Evolutionary conservation across 2,888 invertebrate genomes (phyloP).

Genomic region (Epinotia ramella): DNA sequence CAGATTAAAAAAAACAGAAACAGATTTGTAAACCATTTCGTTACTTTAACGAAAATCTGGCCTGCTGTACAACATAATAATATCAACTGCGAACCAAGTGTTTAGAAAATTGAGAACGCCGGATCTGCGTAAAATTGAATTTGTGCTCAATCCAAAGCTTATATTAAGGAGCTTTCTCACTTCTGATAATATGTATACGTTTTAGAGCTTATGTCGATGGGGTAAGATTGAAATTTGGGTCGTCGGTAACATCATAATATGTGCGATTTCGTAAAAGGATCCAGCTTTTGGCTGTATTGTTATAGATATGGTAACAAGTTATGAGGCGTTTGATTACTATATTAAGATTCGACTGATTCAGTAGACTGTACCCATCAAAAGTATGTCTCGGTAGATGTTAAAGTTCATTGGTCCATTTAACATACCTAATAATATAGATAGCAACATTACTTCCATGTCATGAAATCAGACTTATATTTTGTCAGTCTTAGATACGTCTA

Average conservation of each 20-base stretch:
- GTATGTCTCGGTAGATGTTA: too few relatives aligned
- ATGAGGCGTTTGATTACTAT: neutral
- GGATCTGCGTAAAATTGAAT: constrained; percentile 45
- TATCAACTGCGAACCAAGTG: constrained; percentile 27
- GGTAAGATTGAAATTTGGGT: constrained; percentile 5
- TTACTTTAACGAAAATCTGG: neutral
- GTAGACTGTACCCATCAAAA: too few relatives aligned
- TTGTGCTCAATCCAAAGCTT: constrained; percentile 44
- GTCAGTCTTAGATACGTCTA: too few relatives aligned
- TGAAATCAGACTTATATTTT: too few relatives aligned
- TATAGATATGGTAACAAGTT: neutral
- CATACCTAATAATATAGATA: too few relatives aligned
- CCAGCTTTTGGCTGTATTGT: neutral
- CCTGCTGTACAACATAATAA: neutral
- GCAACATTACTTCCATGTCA: too few relatives aligned
- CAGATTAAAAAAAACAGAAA: too few relatives aligned
- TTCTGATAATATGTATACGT: constrained; percentile 3
- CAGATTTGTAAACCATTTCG: too few relatives aligned
- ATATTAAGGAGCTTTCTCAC: constrained; percentile 42
- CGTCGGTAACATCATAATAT: neutral
- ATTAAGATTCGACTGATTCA: neutral
- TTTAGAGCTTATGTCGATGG: neutral
- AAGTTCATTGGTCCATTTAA: too few relatives aligned
- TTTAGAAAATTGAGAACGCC: constrained; percentile 44
- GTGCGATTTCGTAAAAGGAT: neutral